Evolutionary conservation across 1,140 invertebrate genomes (phyloP).

Genomic region (Hermatobates lingyangjiaoensis): DNA sequence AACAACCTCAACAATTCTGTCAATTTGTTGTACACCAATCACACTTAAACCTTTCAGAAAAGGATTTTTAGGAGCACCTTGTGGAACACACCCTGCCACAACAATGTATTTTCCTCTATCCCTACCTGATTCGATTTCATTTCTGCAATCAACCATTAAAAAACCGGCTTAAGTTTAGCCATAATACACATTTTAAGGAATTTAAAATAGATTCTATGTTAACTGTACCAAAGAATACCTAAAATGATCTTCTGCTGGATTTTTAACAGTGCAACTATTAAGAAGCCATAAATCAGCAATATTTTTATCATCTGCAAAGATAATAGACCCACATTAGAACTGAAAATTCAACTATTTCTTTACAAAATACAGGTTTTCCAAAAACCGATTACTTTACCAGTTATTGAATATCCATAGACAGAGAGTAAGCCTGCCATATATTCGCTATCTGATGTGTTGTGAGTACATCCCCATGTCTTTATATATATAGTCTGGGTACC

Average conservation of each 20-base stretch:
- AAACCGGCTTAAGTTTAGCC: neutral
- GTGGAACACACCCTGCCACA: slow-evolving; percentile 90
- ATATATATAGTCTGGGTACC: slow-evolving; percentile 84
- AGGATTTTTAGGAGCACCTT: slow-evolving; percentile 54
- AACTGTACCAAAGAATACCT: too few relatives aligned
- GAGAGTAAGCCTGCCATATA: slow-evolving; percentile 93
- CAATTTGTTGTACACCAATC: slow-evolving; percentile 94
- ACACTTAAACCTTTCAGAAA: slow-evolving; percentile 72
- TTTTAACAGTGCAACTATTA: slow-evolving; percentile 96
- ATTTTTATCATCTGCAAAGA: slow-evolving; percentile 42
- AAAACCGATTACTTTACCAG: slow-evolving; percentile 23
- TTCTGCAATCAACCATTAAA: slow-evolving; percentile 30
- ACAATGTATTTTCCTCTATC: slow-evolving; percentile 67
- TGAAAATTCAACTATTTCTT: neutral
- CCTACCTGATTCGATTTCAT: slow-evolving; percentile 68
- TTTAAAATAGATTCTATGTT: too few relatives aligned
- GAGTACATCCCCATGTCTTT: slow-evolving; percentile 95
- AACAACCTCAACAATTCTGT: slow-evolving; percentile 94
- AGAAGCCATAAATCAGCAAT: slow-evolving; percentile 84
- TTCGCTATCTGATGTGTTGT: slow-evolving; percentile 89
- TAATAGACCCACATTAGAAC: neutral
- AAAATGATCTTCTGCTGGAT: slow-evolving; percentile 90
- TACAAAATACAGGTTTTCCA: neutral
- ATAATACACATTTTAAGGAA: neutral
- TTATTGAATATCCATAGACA: slow-evolving; percentile 69